phyloP scores from a whole-genome alignment of 2,113 vertebrate species.

The Miniopterus natalensis region DNA sequence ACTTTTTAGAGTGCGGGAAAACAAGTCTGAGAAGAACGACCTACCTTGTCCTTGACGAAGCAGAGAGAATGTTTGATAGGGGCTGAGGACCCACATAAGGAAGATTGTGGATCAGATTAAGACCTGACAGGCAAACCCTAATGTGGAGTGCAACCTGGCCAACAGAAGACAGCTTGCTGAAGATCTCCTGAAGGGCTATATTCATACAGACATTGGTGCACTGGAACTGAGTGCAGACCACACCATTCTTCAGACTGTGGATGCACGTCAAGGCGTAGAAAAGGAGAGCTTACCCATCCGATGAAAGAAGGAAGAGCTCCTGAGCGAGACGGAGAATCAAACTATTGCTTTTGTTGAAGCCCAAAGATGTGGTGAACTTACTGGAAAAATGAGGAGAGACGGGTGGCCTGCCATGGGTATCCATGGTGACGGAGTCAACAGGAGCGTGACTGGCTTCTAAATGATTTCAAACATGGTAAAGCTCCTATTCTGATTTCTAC shows the following conservation, averaged over 20 bases:
- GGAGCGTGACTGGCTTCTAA: constrained; percentile 98
- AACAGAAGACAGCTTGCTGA: constrained; percentile 97
- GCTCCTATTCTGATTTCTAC: constrained; percentile 98
- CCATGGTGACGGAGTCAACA: constrained; percentile 99
- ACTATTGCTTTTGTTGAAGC: constrained; percentile 99
- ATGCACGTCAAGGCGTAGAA: constrained; percentile 97
- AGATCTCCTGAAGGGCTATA: constrained; percentile 96
- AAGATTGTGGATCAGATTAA: constrained; percentile 99
- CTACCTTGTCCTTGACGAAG: constrained; percentile 97
- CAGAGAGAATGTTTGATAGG: constrained; percentile 99
- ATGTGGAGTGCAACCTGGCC: constrained; percentile 99
- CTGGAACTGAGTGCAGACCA: constrained; percentile 97
- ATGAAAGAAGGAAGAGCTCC: constrained; percentile 98
- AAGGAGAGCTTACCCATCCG: constrained; percentile 97
- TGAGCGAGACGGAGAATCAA: constrained; percentile 99
- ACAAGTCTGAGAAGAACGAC: constrained; percentile 97
- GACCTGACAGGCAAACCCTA: constrained; percentile 97
- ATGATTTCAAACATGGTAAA: constrained; percentile 99
- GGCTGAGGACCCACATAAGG: constrained; percentile 98
- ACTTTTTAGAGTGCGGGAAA: constrained; percentile 97
- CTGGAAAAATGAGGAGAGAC: constrained; percentile 97
- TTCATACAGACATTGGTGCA: constrained; percentile 97
- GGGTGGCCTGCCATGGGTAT: constrained; percentile 99
- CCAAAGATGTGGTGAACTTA: constrained; percentile 97
- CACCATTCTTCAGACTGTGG: constrained; percentile 98